Base-by-base conservation (phyloP, 2,113 vertebrate species). In the Madoqua kirkii region DNA sequence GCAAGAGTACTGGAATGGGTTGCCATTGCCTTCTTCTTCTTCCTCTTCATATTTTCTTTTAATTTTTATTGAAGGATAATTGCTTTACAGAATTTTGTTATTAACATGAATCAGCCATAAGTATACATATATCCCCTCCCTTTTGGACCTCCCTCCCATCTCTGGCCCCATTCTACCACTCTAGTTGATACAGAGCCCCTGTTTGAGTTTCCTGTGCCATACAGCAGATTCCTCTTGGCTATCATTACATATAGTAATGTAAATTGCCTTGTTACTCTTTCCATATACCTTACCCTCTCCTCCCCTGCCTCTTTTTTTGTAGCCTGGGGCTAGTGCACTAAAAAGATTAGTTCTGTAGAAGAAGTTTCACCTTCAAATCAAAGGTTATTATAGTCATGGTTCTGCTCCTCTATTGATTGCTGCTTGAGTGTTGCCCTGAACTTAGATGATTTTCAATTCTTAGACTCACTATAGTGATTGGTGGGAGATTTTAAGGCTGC, bases 361-460 rank as follows among this genome's bases (percentile, higher is more conserved):
- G 88, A 87, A 93, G 27, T 92, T 97, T 95, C 89, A 55, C 83
- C 94, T 96, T 98, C 76, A 64, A 9, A 89, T 93, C 6, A 6
- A 96, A 96, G 76, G 45, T 57, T 87, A 43, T 87, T 91, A 54
- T 76, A 95, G 59, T 54, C 54, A 48, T 71, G 54, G 16, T 81
- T 71, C 88, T 91, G 91, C 52, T 89, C 5, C 54, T 92, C n/a
- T 83, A 31, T 95, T 1, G 11, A 87, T 52, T 60, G n/a, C n/a
- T 85, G 40, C 23, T 11, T 86, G 88, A 0, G 0, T 92, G 36
- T 82, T 96, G 23, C 74, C 40, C 3, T 87, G 55, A 95, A 81
- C 83, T 89, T 62, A 45, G 7, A 21, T 6, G n/a, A 40, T 96
- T 97, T 97, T 97, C 55, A 19, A 10, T 79, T 86, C 71, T 48